phyloP scores from a whole-genome alignment of 2,888 invertebrate species.

The Lycia hirtaria region DNA sequence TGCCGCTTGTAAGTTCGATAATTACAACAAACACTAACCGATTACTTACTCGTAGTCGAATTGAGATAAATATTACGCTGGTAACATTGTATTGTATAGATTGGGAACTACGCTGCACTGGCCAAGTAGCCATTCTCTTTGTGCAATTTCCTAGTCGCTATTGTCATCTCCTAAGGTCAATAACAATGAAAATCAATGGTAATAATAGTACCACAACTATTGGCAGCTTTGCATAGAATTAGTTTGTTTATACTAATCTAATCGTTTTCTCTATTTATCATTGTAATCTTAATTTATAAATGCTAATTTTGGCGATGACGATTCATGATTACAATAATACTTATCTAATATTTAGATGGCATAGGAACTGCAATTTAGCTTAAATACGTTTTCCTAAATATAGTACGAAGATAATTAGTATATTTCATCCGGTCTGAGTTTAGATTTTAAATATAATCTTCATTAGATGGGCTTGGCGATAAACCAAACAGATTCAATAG shows the following conservation, averaged over 20 bases:
- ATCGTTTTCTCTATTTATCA: too few relatives aligned
- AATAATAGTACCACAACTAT: conserved; percentile 18
- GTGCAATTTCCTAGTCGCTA: conserved; percentile 41
- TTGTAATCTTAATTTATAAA: too few relatives aligned
- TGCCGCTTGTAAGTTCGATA: neutral
- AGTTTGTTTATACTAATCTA: neutral
- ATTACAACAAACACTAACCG: neutral
- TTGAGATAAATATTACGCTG: too few relatives aligned
- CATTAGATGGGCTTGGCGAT: conserved; percentile 33
- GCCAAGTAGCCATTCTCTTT: conserved; percentile 31
- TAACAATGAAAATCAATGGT: conserved; percentile 31
- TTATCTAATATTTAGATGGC: too few relatives aligned
- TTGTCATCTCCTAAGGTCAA: conserved; percentile 46
- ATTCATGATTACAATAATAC: too few relatives aligned
- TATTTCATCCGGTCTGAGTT: conserved; percentile 19
- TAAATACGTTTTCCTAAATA: neutral
- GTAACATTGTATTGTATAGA: conserved; percentile 3
- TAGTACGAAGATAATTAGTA: neutral
- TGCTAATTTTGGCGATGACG: too few relatives aligned
- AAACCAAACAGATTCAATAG: conserved; percentile 29
- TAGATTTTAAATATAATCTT: conserved; percentile 24
- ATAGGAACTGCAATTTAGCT: neutral
- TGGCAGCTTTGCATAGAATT: neutral
- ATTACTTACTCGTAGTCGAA: too few relatives aligned
- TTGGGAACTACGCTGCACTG: conserved; percentile 17